phyloP scores from a whole-genome alignment of 1,140 invertebrate genomes.

The Bombus superbus region DNA sequence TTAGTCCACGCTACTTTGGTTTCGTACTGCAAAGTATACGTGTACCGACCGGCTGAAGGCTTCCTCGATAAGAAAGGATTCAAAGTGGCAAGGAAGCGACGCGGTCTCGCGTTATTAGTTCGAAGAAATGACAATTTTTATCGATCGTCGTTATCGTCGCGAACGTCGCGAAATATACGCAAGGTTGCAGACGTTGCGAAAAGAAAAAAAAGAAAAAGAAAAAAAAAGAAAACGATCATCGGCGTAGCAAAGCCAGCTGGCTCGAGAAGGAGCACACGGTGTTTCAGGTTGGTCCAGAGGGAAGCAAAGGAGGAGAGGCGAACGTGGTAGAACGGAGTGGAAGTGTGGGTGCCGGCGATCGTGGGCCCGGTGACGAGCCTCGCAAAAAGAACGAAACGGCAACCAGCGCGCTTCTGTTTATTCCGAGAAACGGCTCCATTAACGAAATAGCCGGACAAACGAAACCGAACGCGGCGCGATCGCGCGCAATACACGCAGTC shows the following conservation, averaged over 20 bases:
- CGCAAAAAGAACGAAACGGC: constrained; percentile 53
- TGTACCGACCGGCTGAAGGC: not conserved
- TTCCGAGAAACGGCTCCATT: constrained; percentile 73
- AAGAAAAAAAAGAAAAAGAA: constrained; percentile 15
- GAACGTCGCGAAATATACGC: not conserved
- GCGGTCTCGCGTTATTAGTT: not conserved
- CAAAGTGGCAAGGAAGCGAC: not conserved
- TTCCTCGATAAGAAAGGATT: not conserved
- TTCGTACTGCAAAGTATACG: not conserved
- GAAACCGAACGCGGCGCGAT: constrained; percentile 55
- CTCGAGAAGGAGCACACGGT: not conserved
- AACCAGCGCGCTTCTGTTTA: constrained; percentile 58
- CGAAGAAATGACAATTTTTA: not conserved
- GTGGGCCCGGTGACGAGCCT: constrained; percentile 51
- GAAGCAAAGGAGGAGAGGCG: constrained; percentile 7
- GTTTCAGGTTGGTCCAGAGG: not conserved
- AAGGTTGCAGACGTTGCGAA: not conserved
- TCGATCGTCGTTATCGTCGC: not conserved
- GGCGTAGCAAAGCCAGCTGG: constrained; percentile 48
- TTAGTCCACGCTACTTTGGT: not conserved
- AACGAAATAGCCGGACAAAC: constrained; percentile 70
- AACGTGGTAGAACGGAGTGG: not conserved
- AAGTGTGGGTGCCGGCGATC: constrained; percentile 53
- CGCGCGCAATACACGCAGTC: constrained; percentile 48
- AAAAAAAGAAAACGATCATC: constrained; percentile 11